Percentiles rank a stretch among this genome's conserved stretches.
phyloP scores from a whole-genome alignment of 2,888 invertebrate genomes.

The Anticlea derivata region DNA sequence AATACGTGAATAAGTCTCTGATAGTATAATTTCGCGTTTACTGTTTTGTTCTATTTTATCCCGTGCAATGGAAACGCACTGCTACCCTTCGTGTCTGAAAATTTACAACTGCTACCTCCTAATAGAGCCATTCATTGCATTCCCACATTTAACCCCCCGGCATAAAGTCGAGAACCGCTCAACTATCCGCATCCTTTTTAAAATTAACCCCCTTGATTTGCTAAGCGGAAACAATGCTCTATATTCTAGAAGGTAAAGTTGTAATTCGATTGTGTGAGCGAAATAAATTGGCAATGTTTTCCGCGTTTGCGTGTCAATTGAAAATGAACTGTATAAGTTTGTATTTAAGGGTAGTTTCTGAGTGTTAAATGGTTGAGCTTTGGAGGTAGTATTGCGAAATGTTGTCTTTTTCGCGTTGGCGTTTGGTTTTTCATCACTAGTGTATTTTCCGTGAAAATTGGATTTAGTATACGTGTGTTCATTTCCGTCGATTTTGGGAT shows the following conservation, averaged over 20 bases:
- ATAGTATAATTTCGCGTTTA: no score
- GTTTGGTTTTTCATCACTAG: constrained; percentile 19
- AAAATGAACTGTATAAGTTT: neutral
- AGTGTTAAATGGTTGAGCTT: constrained; percentile 10
- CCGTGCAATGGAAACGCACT: constrained; percentile 56
- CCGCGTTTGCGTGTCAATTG: neutral
- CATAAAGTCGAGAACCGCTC: constrained; percentile 20
- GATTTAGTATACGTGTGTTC: constrained; percentile 11
- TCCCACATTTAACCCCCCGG: constrained; percentile 6
- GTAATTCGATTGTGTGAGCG: neutral
- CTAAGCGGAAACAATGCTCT: constrained; percentile 9
- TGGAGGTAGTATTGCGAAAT: constrained; percentile 20
- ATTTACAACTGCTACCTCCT: constrained; percentile 60
- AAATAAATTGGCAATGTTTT: constrained; percentile 20
- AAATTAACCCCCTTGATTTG: constrained; percentile 19
- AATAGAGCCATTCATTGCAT: constrained; percentile 47
- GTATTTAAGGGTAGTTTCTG: neutral
- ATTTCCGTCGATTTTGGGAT: neutral
- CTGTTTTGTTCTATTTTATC: constrained; percentile 39
- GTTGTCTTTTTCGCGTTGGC: constrained; percentile 14
- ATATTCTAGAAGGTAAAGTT: neutral
- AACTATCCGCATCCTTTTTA: constrained; percentile 4
- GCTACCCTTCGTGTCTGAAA: constrained; percentile 57
- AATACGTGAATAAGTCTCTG: no score
- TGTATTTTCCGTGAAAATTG: constrained; percentile 19